A percentile compares a stretch with the other conserved stretches of the same genome.
These are phyloP conservation scores for Amblyraja radiata DNA, from an alignment of 2,797 vertebrate species.

Conservation along the genomic window DNA sequence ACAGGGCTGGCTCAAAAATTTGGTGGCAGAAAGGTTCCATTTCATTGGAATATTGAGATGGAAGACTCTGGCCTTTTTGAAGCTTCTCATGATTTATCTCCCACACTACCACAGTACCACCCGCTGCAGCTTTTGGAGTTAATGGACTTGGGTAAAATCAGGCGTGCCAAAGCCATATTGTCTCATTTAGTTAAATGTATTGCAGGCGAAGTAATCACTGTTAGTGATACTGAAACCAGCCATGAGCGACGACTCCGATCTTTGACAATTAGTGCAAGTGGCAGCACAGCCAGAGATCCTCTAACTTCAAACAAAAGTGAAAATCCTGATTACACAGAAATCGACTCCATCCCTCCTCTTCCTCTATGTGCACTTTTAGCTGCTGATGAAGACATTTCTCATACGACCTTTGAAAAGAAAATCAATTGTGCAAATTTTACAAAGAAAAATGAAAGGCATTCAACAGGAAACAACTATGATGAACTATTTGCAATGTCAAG, in stretches of 20 bases:
- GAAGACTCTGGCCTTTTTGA: conserved; percentile 95
- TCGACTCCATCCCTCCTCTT: conserved; percentile 88
- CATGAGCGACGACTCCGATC: conserved; percentile 76
- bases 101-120: conserved; percentile 93
- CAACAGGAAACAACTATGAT: conserved; percentile 72
- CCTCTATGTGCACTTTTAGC: conserved; percentile 88
- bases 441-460: conserved; percentile 60
- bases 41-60: conserved; percentile 78
- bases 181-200: conserved; percentile 95
- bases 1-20: conserved; percentile 93
- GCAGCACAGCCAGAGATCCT: conserved; percentile 79
- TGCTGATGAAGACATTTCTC: conserved; percentile 75
- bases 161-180: conserved; percentile 88
- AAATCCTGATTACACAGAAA: conserved; percentile 83
- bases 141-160: conserved; percentile 94
- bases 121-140: conserved; percentile 90
- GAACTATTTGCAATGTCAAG: conserved; percentile 76
- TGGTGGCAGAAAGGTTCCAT: conserved; percentile 79
- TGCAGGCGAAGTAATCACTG: conserved; percentile 83
- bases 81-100: conserved; percentile 84
- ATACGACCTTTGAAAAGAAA: conserved; percentile 66
- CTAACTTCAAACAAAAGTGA: conserved; percentile 79
- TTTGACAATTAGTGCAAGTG: conserved; percentile 86
- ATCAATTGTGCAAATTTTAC: conserved; percentile 56
- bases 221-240: conserved; percentile 67